A percentile compares a stretch with the other conserved stretches of the same genome.
phyloP scores from a whole-genome alignment of 1,140 invertebrate genomes.

The Telenomus remus region DNA sequence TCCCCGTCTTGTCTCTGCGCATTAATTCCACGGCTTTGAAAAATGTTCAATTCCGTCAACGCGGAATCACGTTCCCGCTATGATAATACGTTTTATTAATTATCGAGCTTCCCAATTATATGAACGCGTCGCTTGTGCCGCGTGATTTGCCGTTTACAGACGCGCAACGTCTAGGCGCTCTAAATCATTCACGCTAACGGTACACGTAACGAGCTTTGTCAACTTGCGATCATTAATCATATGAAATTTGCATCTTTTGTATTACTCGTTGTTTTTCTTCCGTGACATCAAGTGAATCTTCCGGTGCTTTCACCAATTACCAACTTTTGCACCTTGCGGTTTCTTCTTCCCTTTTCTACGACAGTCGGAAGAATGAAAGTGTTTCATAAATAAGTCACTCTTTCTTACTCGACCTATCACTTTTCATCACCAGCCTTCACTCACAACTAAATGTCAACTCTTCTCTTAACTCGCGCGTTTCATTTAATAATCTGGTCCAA shows the following conservation, averaged over 20 bases:
- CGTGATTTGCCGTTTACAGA: too few relatives aligned
- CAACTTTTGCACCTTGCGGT: conserved; percentile 17
- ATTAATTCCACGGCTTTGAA: neutral
- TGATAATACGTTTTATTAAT: too few relatives aligned
- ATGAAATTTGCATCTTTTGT: conserved; percentile 26
- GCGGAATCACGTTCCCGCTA: neutral
- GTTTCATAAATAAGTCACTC: conserved; percentile 18
- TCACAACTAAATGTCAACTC: conserved; percentile 4
- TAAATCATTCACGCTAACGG: too few relatives aligned
- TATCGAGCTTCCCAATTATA: too few relatives aligned
- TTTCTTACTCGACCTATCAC: neutral
- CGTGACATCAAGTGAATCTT: conserved; percentile 21
- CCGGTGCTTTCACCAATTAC: conserved; percentile 47
- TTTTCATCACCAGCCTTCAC: conserved; percentile 4
- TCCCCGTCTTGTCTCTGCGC: neutral
- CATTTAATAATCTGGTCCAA: too few relatives aligned
- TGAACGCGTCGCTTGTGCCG: too few relatives aligned
- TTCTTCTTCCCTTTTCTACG: conserved; percentile 29
- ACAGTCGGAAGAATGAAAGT: conserved; percentile 30
- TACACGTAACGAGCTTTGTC: neutral
- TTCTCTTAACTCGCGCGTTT: too few relatives aligned
- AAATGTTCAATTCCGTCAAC: neutral
- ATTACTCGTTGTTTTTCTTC: neutral
- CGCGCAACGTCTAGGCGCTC: too few relatives aligned
- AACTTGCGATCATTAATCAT: conserved; percentile 20